Conservation (phyloP, 92 coral and sea anemone species). For the Scolanthus callimorphus region DNA sequence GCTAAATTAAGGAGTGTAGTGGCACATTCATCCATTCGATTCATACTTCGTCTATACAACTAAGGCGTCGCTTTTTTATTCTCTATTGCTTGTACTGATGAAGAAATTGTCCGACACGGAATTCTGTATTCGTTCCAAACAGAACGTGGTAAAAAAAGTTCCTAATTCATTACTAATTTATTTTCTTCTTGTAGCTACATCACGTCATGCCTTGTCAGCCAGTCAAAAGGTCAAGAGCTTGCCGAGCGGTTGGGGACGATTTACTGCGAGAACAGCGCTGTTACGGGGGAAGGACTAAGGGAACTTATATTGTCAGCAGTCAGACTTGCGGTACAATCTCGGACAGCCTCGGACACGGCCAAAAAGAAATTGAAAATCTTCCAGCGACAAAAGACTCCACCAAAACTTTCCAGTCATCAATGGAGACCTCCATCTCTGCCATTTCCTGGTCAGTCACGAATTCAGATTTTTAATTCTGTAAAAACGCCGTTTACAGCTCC, state of each 20-base stretch:
- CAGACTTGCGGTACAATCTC: conserved; percentile 34
- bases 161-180: too few relatives aligned
- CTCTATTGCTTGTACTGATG: too few relatives aligned
- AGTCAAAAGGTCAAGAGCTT: conserved; percentile 53
- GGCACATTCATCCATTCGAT: too few relatives aligned
- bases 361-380: conserved; percentile 33
- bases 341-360: conserved; percentile 4
- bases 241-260: conserved; percentile 62
- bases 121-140: too few relatives aligned
- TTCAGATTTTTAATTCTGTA: too few relatives aligned
- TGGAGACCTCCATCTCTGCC: conserved; percentile 68
- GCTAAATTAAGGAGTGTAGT: too few relatives aligned
- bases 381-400: conserved; percentile 19
- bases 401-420: conserved; percentile 34
- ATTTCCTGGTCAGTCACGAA: conserved; percentile 73
- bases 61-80: too few relatives aligned
- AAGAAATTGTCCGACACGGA: too few relatives aligned
- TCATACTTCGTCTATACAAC: too few relatives aligned
- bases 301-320: conserved; percentile 65
- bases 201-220: conserved; percentile 15
- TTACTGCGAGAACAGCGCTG: conserved; percentile 72
- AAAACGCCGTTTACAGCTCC: too few relatives aligned
- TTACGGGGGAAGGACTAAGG: conserved; percentile 60
- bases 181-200: background rate
- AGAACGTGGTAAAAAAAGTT: too few relatives aligned